phyloP scores from a whole-genome alignment of 2,113 vertebrate species.

The Oxygymnocypris stewartii region DNA sequence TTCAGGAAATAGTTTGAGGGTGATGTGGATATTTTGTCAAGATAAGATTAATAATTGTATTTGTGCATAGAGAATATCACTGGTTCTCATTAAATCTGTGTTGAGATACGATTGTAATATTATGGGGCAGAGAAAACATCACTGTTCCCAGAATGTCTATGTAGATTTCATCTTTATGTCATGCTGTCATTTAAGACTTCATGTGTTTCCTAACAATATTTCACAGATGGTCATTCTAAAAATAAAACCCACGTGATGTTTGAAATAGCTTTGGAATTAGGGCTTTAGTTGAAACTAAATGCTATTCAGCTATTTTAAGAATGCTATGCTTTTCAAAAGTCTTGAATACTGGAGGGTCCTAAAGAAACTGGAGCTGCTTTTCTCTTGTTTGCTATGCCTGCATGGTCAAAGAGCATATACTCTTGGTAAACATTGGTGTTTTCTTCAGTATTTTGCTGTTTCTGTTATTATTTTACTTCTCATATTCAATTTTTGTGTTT shows the following conservation, averaged over 20 bases:
- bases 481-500: neutral
- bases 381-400: neutral
- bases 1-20: neutral
- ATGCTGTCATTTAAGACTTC: neutral
- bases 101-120: neutral
- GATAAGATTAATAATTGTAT: neutral
- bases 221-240: neutral
- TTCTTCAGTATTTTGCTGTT: neutral
- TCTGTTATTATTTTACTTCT: no score
- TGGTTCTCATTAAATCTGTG: neutral
- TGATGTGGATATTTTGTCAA: neutral
- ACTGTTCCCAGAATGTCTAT: neutral
- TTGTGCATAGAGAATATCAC: neutral
- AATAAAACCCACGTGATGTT: neutral
- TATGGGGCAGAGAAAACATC: neutral
- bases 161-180: neutral
- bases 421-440: neutral
- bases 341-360: neutral
- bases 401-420: neutral
- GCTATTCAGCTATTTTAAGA: neutral
- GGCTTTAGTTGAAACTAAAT: neutral
- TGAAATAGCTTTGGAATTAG: neutral
- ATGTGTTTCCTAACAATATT: neutral
- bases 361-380: neutral
- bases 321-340: neutral